These are phyloP conservation scores for Cynocephalus volans DNA, from an alignment of 2,113 vertebrate species.

Conservation along the genomic window DNA sequence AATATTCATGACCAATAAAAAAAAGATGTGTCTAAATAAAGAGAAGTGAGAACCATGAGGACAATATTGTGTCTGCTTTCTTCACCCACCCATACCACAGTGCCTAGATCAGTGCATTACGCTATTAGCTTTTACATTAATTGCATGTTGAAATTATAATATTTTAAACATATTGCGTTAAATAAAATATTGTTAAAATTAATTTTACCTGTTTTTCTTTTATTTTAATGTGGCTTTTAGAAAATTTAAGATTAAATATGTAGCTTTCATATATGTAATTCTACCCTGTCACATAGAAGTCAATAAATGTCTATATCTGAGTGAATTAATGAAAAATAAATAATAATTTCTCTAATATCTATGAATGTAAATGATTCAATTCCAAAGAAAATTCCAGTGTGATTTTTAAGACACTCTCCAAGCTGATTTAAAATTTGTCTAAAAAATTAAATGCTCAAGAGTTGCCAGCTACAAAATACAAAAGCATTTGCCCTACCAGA, in stretches of 20 bases:
- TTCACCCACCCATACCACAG: not conserved
- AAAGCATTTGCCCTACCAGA: not conserved
- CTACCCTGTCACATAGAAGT: not conserved
- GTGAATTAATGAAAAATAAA: not conserved
- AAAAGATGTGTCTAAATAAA: not conserved
- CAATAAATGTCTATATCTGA: not conserved
- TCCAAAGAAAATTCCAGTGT: not conserved
- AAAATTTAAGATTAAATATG: not conserved
- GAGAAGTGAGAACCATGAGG: not conserved
- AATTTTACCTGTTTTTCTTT: not conserved
- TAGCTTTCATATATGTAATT: not conserved
- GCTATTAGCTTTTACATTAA: not conserved
- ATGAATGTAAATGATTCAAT: not conserved
- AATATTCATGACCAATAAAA: not conserved
- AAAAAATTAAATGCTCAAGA: not conserved
- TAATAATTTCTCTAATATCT: not conserved
- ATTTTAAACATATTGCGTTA: not conserved
- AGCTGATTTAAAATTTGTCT: not conserved
- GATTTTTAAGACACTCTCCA: not conserved
- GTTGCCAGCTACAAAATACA: not conserved
- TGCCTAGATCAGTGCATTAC: not conserved
- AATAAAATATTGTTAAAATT: not conserved
- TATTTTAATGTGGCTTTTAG: not conserved
- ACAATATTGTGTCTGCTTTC: not conserved
- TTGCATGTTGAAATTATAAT: not conserved